phyloP scores from a whole-genome alignment of 2,888 invertebrate genomes.

The Drosophila seclusa region DNA sequence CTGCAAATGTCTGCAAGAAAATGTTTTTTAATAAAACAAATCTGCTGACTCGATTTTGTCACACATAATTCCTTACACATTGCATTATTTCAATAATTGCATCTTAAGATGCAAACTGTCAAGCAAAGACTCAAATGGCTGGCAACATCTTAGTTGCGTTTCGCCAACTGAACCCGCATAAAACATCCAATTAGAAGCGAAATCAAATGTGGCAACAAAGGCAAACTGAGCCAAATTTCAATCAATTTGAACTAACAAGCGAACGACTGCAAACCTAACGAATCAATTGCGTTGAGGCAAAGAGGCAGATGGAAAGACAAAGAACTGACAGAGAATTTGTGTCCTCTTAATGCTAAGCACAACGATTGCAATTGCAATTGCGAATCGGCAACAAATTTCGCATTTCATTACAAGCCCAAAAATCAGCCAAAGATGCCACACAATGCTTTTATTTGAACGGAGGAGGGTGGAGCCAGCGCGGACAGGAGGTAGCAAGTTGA shows the following conservation, averaged over 20 bases:
- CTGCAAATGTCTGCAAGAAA: neutral
- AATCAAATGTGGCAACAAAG: constrained; percentile 54
- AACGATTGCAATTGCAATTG: constrained; percentile 36
- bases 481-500: neutral
- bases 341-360: constrained; percentile 29
- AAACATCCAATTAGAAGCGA: constrained; percentile 36
- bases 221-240: constrained; percentile 69
- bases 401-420: constrained; percentile 64
- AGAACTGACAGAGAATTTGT: constrained; percentile 20
- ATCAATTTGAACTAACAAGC: constrained; percentile 75
- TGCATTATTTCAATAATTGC: neutral
- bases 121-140: neutral
- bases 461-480: neutral
- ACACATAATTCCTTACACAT: neutral
- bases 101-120: neutral
- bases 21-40: neutral
- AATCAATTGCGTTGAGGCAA: constrained; percentile 60
- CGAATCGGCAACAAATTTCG: constrained; percentile 45
- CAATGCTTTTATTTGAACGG: constrained; percentile 7
- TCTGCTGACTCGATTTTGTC: neutral
- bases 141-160: no score
- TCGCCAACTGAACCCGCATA: constrained; percentile 56
- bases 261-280: constrained; percentile 71
- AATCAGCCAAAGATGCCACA: constrained; percentile 49
- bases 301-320: constrained; percentile 21